phyloP scores from a whole-genome alignment of 2,797 vertebrate genomes.

The Falco peregrinus region DNA sequence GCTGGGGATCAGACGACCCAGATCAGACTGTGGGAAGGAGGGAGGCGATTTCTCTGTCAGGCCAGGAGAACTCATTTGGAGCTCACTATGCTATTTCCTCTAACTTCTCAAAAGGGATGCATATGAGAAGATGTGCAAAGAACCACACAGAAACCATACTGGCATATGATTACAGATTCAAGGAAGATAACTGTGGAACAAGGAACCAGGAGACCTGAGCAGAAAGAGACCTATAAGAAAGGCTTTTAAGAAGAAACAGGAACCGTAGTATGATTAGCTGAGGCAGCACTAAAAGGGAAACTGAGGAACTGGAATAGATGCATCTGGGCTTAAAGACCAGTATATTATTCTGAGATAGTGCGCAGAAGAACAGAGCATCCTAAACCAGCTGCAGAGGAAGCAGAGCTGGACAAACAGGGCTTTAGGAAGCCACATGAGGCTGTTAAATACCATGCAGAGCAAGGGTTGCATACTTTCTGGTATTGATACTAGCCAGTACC shows the following conservation, averaged over 20 bases:
- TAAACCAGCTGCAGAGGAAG: not conserved
- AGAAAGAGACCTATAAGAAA: not conserved
- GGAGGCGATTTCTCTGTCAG: not conserved
- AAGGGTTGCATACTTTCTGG: not conserved
- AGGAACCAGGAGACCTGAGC: not conserved
- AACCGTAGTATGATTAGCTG: not conserved
- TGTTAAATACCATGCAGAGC: not conserved
- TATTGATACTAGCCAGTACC: not conserved
- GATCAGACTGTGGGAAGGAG: not conserved
- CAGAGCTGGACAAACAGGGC: not conserved
- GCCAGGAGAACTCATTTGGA: not conserved
- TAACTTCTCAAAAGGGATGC: not conserved
- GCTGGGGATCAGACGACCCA: slow-evolving; percentile 23
- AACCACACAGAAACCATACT: not conserved
- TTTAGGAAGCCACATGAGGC: not conserved
- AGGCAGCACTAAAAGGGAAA: not conserved
- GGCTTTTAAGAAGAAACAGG: not conserved
- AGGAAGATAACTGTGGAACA: not conserved
- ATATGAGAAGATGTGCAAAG: not conserved
- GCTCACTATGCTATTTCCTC: not conserved
- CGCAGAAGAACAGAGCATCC: not conserved
- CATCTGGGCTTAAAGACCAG: not conserved
- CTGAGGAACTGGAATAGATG: not conserved
- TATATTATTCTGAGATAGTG: not conserved
- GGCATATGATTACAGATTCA: not conserved